Base-by-base conservation (phyloP, 1,140 invertebrate species). In the Patella vulgata region DNA sequence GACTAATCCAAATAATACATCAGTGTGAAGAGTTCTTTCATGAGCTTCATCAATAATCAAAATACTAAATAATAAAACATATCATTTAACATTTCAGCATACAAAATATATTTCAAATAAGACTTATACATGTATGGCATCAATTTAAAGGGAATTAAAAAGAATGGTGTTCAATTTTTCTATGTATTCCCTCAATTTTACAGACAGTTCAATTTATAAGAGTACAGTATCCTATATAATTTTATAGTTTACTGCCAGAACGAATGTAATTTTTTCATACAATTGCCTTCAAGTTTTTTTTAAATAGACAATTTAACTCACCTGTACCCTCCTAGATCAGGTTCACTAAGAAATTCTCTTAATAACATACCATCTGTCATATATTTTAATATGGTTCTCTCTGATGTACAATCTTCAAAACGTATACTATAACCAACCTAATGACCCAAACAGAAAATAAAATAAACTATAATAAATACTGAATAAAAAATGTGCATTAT, bases 1-100 rank as follows among this genome's bases (percentile, higher is more conserved):
- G 0, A 99, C 94, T 42, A 99, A 87, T 23, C 98, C 97, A 86
- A 99, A 99, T 33, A 99, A 86, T 78, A 99, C 95, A 83, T 99
- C 98, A 4, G 97, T 99, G 73, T 99, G 97, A 6, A 99, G 87
- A 0, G 97, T 99, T 46, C 97, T 85, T 82, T 99, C 98, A 84
- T 99, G 98, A 73, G 98, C 98, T 87, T 99, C 98, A 82, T 99
- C 97, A 80, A 99, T 97, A 63, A 99, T 99, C 90, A 99, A 94
- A 0, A 98, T 96, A 87, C 93, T 96, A 68, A n/a, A n/a, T 58
- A 86, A 81, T 68, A 40, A 58, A 58, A 42, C 9, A n/a, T 19
- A 42, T 1, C 51, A 43, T 25, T 19, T 23, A 53, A 68, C 55
- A 51, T 50, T n/a, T n/a, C n/a, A 40, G 9, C 39, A 40, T 40